These are phyloP conservation scores for Tragelaphus eurycerus DNA, from an alignment of 2,797 vertebrate species.

Conservation along the genomic window DNA sequence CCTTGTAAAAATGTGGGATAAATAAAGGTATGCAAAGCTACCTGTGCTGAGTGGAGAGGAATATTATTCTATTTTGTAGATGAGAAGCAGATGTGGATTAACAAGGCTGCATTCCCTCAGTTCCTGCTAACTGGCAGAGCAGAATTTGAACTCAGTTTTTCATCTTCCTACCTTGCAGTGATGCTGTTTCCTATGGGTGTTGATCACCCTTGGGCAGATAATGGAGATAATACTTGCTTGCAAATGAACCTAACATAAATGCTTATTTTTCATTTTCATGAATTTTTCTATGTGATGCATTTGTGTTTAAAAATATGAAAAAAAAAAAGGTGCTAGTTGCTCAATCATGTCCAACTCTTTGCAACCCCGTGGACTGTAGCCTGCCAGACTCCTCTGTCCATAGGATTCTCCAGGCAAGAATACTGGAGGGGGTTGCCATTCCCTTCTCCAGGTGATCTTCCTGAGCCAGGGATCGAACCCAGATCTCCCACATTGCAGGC, in stretches of 20 bases:
- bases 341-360: neutral
- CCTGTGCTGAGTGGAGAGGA: neutral
- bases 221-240: neutral
- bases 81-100: neutral
- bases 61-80: neutral
- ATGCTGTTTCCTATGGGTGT: too few relatives aligned
- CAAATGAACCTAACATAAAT: constrained; percentile 1
- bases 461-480: neutral
- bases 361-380: neutral
- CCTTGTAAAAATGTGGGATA: neutral
- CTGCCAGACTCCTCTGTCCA: neutral
- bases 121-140: neutral
- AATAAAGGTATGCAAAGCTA: neutral
- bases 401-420: neutral
- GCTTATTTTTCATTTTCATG: constrained; percentile 35
- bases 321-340: neutral
- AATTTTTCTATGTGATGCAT: constrained; percentile 37
- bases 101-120: neutral
- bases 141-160: neutral
- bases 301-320: constrained; percentile 51
- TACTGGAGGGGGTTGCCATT: neutral
- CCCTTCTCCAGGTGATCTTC: neutral
- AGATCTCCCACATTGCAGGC: accelerated
- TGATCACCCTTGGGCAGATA: neutral
- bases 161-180: too few relatives aligned